Conservation (phyloP, 2,888 invertebrate species). For the Rhamnusium bicolor region DNA sequence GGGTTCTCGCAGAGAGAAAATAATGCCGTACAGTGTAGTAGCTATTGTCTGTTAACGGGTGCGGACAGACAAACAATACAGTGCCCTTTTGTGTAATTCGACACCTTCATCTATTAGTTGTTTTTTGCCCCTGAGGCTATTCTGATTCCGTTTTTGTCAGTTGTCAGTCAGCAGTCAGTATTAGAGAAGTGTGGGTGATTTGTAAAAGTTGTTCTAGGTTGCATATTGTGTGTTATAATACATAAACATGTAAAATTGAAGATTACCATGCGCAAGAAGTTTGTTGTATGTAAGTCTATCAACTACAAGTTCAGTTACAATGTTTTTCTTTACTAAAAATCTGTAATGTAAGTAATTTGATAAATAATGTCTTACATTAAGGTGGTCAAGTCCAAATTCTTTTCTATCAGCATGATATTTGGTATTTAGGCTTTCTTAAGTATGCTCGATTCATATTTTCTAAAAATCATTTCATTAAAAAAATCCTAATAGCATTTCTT, state of each 20-base stretch:
- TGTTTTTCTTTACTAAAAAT: no score
- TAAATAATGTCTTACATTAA: no score
- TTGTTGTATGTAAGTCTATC: background rate
- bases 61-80: constrained; percentile 64
- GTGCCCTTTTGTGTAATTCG: constrained; percentile 61
- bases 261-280: background rate
- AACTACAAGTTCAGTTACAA: background rate
- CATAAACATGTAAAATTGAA: background rate
- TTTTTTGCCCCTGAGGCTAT: constrained; percentile 34
- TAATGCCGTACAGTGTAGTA: constrained; percentile 28
- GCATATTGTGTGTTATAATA: background rate
- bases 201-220: background rate
- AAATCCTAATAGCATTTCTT: no score
- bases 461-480: no score
- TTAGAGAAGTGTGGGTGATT: background rate
- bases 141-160: constrained; percentile 43
- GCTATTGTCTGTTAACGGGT: constrained; percentile 53
- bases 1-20: constrained; percentile 25
- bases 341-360: no score
- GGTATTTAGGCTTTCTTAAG: no score
- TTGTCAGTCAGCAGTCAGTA: constrained; percentile 41
- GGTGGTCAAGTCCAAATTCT: no score
- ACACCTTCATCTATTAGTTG: constrained; percentile 64
- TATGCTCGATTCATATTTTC: no score
- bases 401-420: no score